These are phyloP conservation scores for Caenorhabditis zanzibari DNA, from an alignment of 2,888 invertebrate species.

Conservation along the genomic window DNA sequence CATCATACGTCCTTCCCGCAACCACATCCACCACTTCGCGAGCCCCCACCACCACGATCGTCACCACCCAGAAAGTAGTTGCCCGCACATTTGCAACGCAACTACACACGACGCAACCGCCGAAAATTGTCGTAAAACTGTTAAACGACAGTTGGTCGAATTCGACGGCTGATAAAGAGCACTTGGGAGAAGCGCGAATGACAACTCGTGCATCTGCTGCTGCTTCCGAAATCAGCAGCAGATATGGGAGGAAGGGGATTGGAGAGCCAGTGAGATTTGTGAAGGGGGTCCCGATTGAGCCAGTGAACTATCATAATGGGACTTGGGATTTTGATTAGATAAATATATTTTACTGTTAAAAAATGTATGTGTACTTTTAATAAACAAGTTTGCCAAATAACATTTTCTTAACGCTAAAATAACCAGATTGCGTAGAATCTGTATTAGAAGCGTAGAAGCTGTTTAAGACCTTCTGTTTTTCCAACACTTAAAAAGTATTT, in stretches of 20 bases:
- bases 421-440: no score
- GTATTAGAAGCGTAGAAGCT: no score
- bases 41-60: not conserved
- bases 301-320: slow-evolving; percentile 26
- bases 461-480: no score
- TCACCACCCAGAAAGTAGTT: slow-evolving; percentile 43
- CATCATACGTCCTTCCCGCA: not conserved
- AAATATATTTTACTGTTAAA: not conserved
- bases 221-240: slow-evolving; percentile 2
- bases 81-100: slow-evolving; percentile 32
- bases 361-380: not conserved
- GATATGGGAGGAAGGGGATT: slow-evolving; percentile 21
- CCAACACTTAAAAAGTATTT: no score
- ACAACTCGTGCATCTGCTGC: slow-evolving; percentile 18
- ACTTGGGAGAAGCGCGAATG: not conserved
- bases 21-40: slow-evolving; percentile 1
- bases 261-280: slow-evolving; percentile 42
- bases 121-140: slow-evolving; percentile 38
- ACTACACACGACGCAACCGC: slow-evolving; percentile 24
- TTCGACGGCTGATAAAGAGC: slow-evolving; percentile 29
- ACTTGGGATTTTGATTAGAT: slow-evolving; percentile 6
- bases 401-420: no score
- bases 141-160: slow-evolving; percentile 42
- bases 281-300: slow-evolving; percentile 62
- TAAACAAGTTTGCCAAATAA: not conserved